Evolutionary conservation across 2,113 vertebrate species (phyloP), one percentile per base, ranked within the genome.

Genomic region (Dicrurus megarhynchus): DNA sequence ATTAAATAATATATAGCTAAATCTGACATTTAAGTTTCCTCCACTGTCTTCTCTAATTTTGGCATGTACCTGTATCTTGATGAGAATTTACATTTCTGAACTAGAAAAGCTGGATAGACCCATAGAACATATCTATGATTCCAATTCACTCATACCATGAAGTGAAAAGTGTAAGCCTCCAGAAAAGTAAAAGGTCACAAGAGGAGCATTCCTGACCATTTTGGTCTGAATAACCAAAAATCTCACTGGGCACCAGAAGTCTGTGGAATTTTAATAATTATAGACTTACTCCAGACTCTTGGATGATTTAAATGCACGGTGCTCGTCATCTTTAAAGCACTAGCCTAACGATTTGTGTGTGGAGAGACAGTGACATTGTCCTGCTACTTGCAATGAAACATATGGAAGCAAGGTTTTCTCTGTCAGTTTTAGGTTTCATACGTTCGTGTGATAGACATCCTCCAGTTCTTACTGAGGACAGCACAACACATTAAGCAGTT

Each of bases 361-460:
- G 6, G 24, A 15, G 11, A 82, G 10, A 41, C 9, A 37, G 14
- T 16, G 55, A 41, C 11, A 8, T 24, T 59, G 10, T 21, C 39
- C 27, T 73, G 12, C 22, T 61, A 14, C 7, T 49, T 73, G 20
- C 15, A 88, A 35, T 52, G 53, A 91, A 94, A 94, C 80, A 86
- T 67, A 81, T 13, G 56, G 93, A 35, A 17, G 7, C 22, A 30
- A 50, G 7, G 11, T 65, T 91, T 94, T 90, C 22, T 49, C 89
- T 92, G 16, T 35, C 8, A 35, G 30, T 83, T 97, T 96, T 92
- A 71, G 61, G 59, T 84, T 97, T 96, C 79, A 27, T 41, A 50
- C 49, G 21, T 88, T 86, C 21, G 24, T 1, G 0, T 35, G 85
- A 92, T 83, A 65, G 78, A 56, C 20, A 30, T 89, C 71, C 56